Base-by-base conservation (phyloP, 2,797 vertebrate species). In the Choloepus didactylus region DNA sequence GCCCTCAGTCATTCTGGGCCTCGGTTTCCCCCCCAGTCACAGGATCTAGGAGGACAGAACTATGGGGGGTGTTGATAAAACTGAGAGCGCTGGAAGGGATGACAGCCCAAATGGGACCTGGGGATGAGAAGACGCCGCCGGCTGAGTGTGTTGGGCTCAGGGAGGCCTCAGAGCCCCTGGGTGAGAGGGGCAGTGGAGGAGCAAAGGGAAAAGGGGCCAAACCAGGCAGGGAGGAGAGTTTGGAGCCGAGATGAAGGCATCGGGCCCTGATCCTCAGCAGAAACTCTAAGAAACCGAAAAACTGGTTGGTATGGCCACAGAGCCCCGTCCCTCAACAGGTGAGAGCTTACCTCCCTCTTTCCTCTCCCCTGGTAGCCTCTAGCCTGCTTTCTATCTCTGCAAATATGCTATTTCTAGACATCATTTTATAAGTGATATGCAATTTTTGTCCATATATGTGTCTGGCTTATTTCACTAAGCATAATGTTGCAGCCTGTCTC, bases 1-100 rank as follows among this genome's bases (percentile, higher is more conserved):
- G 81, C 56, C 10, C 56, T 10, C 6, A 41, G 35, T 62, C n/a
- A 31, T 46, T 14, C 31, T 0, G 3, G 44, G 59, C 16, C 35
- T 67, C 66, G 18, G 29, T n/a, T 25, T 14, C 46, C 35, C 21
- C 2, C 16, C 29, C 1, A 0, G 3, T 0, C 6, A 2, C 1
- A 4, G 41, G 25, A 29, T 7, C 18, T 2, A 31, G 54, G 38
- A 27, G 41, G 38, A 15, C 9, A 54, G 8, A 38, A 70, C 49
- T 5, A 19, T 9, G 21, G 54, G 16, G 46, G 38, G 51, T 0
- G 0, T 9, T 1, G 19, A 54, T 23, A 44, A 6, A 18, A 29
- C 59, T 2, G 10, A 67, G 35, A 15, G 59, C 12, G 44, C 84
- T 44, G 5, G 1, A 35, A 27, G 46, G 70, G 21, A 19, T 16